Base-by-base conservation (phyloP, 92 coral and sea anemone genomes). In the Bergia puertoricense region DNA sequence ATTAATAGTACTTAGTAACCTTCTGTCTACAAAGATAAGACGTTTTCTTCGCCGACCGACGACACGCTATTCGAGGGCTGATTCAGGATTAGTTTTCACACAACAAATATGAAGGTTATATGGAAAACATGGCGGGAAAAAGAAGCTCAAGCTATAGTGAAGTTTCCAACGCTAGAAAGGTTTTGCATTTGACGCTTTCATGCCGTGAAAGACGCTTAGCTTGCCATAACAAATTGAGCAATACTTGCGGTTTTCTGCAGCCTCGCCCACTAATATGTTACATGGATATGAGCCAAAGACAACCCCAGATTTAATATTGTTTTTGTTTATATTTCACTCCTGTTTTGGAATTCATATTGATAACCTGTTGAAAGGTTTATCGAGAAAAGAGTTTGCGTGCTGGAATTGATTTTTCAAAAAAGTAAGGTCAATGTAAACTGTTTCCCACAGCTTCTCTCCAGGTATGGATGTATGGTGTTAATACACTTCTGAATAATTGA, bases 341-440 rank as follows among this genome's bases (percentile, higher is more conserved):
- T 56, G 50, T 80, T 40, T 56, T 67, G 85, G 73, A 13, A 57
- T 80, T 56, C 68, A 80, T 39, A 9, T 39, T 38, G 85, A 57
- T 56, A 54, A 57, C 40, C 51, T 22, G 72, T 10, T 80, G 48
- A 79, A 48, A 50, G 67, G 44, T 36, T 79, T 54, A 54, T 51
- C 83, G 83, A 50, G 38, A 16, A 54, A 51, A 79, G 46, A 51
- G 65, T 50, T 51, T 79, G 67, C 30, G 22, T 15, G 41, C 22
- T n/a, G 44, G 30, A 62, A 62, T 62, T 62, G 69, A 62, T 18
- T 54, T 54, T 54, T 30, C 30, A 30, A 54, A 62, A 62, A 62
- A 62, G 69, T 7, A 18, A 20, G 69, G 69, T 4, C 30, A 18
- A 2, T 62, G 13, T 62, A 22, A 54, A 13, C 18, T 13, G 16